Percentiles rank a stretch among this genome's conserved stretches.
phyloP scores from a whole-genome alignment of 2,113 vertebrate genomes.

The Laterallus jamaicensis region DNA sequence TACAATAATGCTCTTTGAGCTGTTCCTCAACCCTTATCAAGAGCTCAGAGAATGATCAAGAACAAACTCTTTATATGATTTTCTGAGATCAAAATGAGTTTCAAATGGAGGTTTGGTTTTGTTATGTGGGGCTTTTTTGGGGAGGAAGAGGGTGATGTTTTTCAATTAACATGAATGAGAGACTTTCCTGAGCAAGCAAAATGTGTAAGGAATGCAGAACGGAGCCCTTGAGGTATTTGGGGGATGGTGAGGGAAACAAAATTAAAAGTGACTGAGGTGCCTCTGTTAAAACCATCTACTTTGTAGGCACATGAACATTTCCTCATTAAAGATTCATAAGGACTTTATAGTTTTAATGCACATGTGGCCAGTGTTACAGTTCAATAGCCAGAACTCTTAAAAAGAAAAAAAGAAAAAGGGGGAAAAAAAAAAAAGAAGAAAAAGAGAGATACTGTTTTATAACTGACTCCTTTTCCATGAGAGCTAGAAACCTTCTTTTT shows the following conservation, averaged over 20 bases:
- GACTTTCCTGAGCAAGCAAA: background rate
- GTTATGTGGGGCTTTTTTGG: background rate
- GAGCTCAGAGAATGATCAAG: background rate
- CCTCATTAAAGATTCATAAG: conserved; percentile 61
- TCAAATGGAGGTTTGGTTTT: background rate
- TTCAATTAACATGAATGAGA: background rate
- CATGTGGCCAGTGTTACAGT: conserved; percentile 31
- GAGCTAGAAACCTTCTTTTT: background rate
- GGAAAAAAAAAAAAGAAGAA: too few relatives aligned
- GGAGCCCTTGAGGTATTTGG: conserved; percentile 51
- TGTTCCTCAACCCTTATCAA: background rate
- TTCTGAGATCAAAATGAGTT: background rate
- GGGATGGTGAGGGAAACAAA: conserved; percentile 49
- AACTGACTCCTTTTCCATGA: background rate
- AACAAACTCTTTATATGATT: background rate
- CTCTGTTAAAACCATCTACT: conserved; percentile 32
- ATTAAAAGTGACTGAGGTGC: conserved; percentile 32
- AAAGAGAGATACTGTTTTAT: background rate
- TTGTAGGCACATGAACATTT: background rate
- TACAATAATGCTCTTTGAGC: background rate
- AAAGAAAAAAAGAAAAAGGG: background rate
- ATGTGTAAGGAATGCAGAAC: conserved; percentile 54
- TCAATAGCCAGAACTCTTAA: conserved; percentile 17
- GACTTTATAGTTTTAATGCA: conserved; percentile 49
- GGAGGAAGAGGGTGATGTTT: background rate